Evolutionary conservation across 2,888 invertebrate genomes (phyloP).

Genomic region (Euplexia lucipara): DNA sequence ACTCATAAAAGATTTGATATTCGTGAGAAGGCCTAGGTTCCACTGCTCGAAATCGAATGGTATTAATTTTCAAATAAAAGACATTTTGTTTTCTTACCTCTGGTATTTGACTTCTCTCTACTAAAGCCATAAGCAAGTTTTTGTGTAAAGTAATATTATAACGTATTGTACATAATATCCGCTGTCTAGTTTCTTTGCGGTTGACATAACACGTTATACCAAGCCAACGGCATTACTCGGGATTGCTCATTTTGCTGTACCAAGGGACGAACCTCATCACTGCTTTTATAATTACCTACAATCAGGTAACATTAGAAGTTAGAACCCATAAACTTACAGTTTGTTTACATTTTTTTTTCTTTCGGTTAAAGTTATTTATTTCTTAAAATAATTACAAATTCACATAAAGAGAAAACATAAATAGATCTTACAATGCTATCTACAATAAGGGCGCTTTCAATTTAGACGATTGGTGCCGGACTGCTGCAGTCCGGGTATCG

Average conservation of each 20-base stretch:
- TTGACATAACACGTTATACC: conserved; percentile 18
- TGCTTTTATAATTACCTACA: conserved; percentile 15
- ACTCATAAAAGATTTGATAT: too few relatives aligned
- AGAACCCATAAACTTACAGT: not conserved
- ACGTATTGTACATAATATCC: conserved; percentile 2
- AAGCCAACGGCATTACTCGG: conserved; percentile 42
- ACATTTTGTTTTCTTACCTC: not conserved
- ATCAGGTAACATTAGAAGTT: conserved; percentile 12
- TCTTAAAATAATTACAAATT: too few relatives aligned
- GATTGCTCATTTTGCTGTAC: conserved; percentile 33
- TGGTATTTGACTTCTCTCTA: not conserved
- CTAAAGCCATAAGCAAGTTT: not conserved
- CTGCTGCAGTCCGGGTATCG: too few relatives aligned
- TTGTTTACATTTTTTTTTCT: not conserved
- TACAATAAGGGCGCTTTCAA: too few relatives aligned
- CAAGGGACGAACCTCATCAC: conserved; percentile 14
- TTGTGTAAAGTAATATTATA: conserved; percentile 8
- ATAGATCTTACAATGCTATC: too few relatives aligned
- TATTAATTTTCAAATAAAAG: not conserved
- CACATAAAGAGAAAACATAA: too few relatives aligned
- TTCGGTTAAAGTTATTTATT: too few relatives aligned
- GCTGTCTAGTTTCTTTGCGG: conserved; percentile 22
- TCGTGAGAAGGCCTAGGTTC: too few relatives aligned
- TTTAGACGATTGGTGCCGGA: too few relatives aligned
- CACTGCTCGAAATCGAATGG: not conserved